Base-by-base conservation (phyloP, 2,797 vertebrate species). In the Bovichtus variegatus region DNA sequence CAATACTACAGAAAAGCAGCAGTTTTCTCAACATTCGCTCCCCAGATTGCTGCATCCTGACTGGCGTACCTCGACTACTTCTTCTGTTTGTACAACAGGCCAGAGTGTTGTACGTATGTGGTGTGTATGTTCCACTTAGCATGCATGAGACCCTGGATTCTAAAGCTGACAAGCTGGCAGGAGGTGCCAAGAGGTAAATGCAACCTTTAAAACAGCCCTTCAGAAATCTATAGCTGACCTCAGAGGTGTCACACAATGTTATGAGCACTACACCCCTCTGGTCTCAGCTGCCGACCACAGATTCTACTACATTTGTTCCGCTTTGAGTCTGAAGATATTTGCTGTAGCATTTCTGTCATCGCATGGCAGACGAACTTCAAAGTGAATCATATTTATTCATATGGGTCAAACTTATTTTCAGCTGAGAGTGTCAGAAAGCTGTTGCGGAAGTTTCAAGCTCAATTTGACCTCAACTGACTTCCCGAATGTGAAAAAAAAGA, bases 351-450 rank as follows among this genome's bases (percentile, higher is more conserved):
- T 57, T 71, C 69, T 70, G 68, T 76, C 60, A 59, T 66, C 40
- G 34, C 54, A 29, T 11, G 50, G 71, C 67, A 61, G 57, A 21
- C 29, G 54, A 59, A 89, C 90, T 87, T 91, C 88, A 92, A 89
- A 90, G 82, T 40, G 41, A 80, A 64, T 75, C 73, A 76, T 65
- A 80, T 78, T 83, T 81, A 74, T 82, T 87, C 79, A 87, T 76
- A 47, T 51, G 55, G 71, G 80, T 80, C 71, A 44, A 89, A 86
- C 71, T 70, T 55, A 74, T 77, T 90, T 82, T 57, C 65, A 67
- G 69, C 53, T 49, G 43, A 76, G 71, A 58, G 72, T 68, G 53
- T 82, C 67, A 58, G 44, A 83, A 58, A 83, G 71, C 79, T 62
- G 43, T 38, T 59, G 40, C 72, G 64, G 50, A 87, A 50, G 67